Conservation (phyloP, 2,113 vertebrate species). For the Stercorarius parasiticus region DNA sequence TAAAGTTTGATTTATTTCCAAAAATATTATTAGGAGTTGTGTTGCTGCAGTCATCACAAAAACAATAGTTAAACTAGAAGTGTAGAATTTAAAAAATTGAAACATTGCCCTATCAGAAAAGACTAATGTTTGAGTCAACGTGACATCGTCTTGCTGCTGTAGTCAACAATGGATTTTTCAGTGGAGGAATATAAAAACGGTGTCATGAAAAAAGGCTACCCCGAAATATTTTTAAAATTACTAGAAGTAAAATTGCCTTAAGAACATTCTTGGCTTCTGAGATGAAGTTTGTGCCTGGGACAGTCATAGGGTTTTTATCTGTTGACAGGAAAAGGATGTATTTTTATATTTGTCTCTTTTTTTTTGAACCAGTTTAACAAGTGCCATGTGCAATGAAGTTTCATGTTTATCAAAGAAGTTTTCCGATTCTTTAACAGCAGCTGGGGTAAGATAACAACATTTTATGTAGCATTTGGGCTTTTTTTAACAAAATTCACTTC, state of each 20-base stretch:
- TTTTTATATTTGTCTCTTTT: constrained; percentile 23
- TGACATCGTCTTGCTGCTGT: background rate
- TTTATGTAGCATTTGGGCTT: background rate
- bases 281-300: background rate
- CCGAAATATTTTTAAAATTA: background rate
- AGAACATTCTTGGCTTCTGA: background rate
- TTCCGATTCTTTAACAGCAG: constrained; percentile 80
- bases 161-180: background rate
- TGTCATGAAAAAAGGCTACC: background rate
- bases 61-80: background rate
- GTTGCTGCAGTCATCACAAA: background rate
- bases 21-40: background rate
- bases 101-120: background rate
- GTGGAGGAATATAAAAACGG: background rate
- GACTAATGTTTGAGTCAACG: background rate
- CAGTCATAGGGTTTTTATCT: background rate
- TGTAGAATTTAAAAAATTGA: background rate
- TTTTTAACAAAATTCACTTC: background rate
- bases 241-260: background rate
- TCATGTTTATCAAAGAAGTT: constrained; percentile 87
- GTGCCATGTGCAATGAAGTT: constrained; percentile 95
- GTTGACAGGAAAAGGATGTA: background rate
- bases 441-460: constrained; percentile 83
- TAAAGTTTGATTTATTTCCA: background rate
- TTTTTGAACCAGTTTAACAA: constrained; percentile 83